Conservation (phyloP, 1,140 invertebrate genomes). For the Lutraria rhynchaena region DNA sequence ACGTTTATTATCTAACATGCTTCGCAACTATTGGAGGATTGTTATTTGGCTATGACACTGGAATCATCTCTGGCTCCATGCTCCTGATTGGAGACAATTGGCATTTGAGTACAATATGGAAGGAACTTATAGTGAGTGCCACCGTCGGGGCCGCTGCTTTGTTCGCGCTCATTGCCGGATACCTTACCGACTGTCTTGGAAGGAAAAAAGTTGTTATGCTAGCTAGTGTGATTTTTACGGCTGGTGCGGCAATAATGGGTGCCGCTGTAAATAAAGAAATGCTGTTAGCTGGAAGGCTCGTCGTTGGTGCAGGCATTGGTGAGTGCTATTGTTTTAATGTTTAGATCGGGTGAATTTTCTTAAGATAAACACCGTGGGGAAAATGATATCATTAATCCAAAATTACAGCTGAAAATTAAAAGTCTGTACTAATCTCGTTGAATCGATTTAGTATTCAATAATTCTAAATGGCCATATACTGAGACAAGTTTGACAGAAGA, state of each 20-base stretch:
- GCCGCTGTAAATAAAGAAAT: conserved; percentile 67
- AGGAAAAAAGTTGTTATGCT: conserved; percentile 74
- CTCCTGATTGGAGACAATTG: conserved; percentile 81
- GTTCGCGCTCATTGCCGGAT: conserved; percentile 74
- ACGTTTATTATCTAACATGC: conserved; percentile 76
- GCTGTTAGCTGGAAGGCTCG: conserved; percentile 73
- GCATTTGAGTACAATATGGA: conserved; percentile 71
- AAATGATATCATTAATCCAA: too few relatives aligned
- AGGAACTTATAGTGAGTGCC: conserved; percentile 73
- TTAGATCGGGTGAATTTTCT: too few relatives aligned
- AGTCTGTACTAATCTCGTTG: too few relatives aligned
- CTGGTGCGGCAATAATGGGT: conserved; percentile 75
- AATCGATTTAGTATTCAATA: too few relatives aligned
- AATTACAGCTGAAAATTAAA: too few relatives aligned
- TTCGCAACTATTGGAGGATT: conserved; percentile 85
- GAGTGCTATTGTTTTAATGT: too few relatives aligned
- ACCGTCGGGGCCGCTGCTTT: conserved; percentile 77
- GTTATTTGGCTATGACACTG: conserved; percentile 88
- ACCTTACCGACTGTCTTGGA: conserved; percentile 70
- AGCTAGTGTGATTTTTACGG: conserved; percentile 76
- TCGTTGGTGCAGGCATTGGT: conserved; percentile 80
- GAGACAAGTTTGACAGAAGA: too few relatives aligned
- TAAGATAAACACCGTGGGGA: too few relatives aligned
- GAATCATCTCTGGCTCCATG: conserved; percentile 87
- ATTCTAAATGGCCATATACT: too few relatives aligned